Conservation (phyloP, 2,113 vertebrate species). For the Canis aureus region DNA sequence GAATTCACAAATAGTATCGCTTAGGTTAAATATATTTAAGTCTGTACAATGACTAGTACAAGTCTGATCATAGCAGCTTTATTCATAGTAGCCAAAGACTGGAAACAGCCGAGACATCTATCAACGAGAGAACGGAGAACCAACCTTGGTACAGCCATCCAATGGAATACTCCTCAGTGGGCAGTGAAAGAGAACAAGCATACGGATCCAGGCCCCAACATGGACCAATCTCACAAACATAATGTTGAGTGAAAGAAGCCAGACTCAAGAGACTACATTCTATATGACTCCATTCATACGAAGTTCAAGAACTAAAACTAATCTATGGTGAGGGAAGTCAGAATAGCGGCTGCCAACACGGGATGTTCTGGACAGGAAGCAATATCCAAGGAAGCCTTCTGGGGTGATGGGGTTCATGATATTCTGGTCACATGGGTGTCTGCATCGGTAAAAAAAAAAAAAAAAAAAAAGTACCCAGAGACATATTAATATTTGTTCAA, state of each 20-base stretch:
- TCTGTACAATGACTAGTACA: neutral
- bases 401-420: neutral
- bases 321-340: neutral
- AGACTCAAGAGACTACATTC: neutral
- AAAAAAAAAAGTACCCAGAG: neutral
- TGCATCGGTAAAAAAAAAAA: too few species aligned
- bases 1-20: neutral
- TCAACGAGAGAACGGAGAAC: neutral
- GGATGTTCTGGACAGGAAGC: neutral
- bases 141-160: rapidly evolving
- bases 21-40: neutral
- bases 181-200: neutral
- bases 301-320: neutral
- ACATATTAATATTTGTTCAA: neutral
- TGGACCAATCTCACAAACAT: neutral
- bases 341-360: neutral
- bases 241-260: neutral
- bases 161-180: neutral
- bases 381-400: neutral
- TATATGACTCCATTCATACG: neutral
- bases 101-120: neutral
- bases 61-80: neutral
- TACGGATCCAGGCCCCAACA: neutral
- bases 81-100: neutral
- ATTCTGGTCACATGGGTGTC: neutral